phyloP scores from a whole-genome alignment of 2,113 vertebrate genomes.

The Corydoras sp. region DNA sequence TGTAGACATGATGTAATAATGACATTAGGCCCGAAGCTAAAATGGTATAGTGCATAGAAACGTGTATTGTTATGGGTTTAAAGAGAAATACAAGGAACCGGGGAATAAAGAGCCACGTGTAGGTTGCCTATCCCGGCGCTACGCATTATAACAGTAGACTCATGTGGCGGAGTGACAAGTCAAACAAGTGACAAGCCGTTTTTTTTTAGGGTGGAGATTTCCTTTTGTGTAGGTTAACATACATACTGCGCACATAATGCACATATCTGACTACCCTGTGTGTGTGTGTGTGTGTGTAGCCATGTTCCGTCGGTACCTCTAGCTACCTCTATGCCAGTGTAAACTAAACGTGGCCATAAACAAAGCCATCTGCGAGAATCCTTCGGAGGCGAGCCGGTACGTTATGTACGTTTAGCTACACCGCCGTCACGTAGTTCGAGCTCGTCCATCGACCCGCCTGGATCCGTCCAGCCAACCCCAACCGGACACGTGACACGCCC shows the following conservation, averaged over 20 bases:
- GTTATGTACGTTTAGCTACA: neutral
- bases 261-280: neutral
- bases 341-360: constrained; percentile 1
- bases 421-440: neutral
- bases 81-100: too few species aligned
- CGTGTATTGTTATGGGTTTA: too few species aligned
- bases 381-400: neutral
- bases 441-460: neutral
- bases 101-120: too few species aligned
- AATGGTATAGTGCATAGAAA: too few species aligned
- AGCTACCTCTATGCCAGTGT: constrained; percentile 22
- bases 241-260: neutral
- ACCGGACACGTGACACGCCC: neutral
- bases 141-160: too few species aligned
- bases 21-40: too few species aligned
- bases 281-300: constrained; percentile 24
- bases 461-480: neutral
- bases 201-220: too few species aligned
- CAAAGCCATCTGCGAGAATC: neutral
- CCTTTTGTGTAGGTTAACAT: neutral
- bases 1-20: too few species aligned
- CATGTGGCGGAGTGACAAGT: too few species aligned
- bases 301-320: neutral
- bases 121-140: too few species aligned
- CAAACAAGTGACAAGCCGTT: too few species aligned